These are phyloP conservation scores for Aplysia californica DNA, from an alignment of 1,140 invertebrate species.

Conservation along the genomic window DNA sequence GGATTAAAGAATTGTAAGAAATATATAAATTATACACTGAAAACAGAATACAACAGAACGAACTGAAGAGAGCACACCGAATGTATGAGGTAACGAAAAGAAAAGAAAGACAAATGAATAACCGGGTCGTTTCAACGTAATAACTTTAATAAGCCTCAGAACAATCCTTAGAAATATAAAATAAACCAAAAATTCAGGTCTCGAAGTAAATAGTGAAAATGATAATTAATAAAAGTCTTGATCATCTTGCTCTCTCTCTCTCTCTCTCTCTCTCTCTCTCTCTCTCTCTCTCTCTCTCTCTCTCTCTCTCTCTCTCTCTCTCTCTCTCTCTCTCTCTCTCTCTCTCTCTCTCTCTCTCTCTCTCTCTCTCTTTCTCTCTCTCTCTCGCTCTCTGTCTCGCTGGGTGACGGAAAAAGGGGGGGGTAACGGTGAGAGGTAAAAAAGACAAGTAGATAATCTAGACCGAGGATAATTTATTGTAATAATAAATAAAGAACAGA, in stretches of 20 bases:
- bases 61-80: too few relatives aligned
- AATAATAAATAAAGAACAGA: neutral
- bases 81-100: too few relatives aligned
- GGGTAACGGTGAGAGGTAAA: neutral
- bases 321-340: slow-evolving; percentile 14
- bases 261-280: slow-evolving; percentile 18
- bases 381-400: slow-evolving; percentile 4
- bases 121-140: too few relatives aligned
- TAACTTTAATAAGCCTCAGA: too few relatives aligned
- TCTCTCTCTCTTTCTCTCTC: slow-evolving; percentile 25
- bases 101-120: too few relatives aligned
- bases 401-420: neutral
- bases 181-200: neutral
- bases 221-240: neutral
- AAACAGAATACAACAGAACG: too few relatives aligned
- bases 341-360: slow-evolving; percentile 15
- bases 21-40: too few relatives aligned
- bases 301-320: neutral
- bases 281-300: neutral
- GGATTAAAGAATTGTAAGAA: too few relatives aligned
- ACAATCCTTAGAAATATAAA: too few relatives aligned
- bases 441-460: neutral
- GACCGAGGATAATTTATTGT: neutral
- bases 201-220: neutral
- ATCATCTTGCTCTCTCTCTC: neutral